These are phyloP conservation scores for Drosophila paracracens DNA, from an alignment of 2,888 invertebrate genomes.

Conservation along the genomic window DNA sequence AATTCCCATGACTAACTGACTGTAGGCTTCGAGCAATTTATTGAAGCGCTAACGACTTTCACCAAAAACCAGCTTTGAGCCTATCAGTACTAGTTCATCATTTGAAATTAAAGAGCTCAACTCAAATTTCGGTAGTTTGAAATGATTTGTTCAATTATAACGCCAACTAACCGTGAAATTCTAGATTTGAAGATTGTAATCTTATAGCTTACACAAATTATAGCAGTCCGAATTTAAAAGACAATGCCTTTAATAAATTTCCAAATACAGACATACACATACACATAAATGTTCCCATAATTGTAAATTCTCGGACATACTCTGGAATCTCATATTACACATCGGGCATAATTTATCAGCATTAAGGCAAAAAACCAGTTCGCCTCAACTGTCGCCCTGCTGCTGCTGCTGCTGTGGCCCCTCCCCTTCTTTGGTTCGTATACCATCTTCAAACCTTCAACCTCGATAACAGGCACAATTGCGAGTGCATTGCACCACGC, in stretches of 20 bases:
- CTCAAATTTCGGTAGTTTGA: constrained; percentile 32
- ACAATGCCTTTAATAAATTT: constrained; percentile 33
- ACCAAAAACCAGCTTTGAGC: background rate
- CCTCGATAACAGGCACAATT: constrained; percentile 53
- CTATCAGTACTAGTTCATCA: constrained; percentile 29
- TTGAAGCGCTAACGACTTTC: constrained; percentile 9
- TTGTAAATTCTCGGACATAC: constrained; percentile 40
- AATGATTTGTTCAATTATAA: constrained; percentile 22
- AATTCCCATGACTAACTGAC: constrained; percentile 20
- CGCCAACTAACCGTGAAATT: constrained; percentile 35
- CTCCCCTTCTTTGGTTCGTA: background rate
- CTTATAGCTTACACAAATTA: constrained; percentile 32
- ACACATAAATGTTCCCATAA: constrained; percentile 34
- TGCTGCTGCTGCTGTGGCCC: background rate
- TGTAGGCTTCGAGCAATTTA: background rate
- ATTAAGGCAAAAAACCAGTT: constrained; percentile 66
- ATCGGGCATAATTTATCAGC: constrained; percentile 66
- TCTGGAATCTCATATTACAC: constrained; percentile 54
- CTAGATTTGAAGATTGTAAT: constrained; percentile 30
- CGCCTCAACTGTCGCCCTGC: constrained; percentile 22
- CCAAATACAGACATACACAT: constrained; percentile 1
- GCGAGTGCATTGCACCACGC: constrained; percentile 59
- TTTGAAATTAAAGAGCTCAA: background rate
- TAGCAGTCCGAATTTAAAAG: constrained; percentile 14
- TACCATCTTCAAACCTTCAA: constrained; percentile 16